Conservation (phyloP, 1,140 invertebrate species). For the Thaumetopoea pityocampa region DNA sequence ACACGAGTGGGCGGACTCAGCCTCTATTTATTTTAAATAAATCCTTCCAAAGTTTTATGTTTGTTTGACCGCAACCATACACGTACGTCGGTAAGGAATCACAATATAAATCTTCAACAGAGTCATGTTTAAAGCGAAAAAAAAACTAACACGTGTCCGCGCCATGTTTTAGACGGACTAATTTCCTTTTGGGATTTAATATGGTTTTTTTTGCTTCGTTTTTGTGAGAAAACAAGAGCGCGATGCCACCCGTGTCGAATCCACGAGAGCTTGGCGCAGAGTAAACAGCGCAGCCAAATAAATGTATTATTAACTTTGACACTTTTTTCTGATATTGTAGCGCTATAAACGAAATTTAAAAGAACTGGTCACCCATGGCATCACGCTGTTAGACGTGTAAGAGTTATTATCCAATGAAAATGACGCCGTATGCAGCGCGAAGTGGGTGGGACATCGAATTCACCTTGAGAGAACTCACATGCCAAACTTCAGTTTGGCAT, state of each 20-base stretch:
- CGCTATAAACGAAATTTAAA: background rate
- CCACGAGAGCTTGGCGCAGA: slow-evolving; percentile 29
- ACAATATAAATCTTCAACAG: slow-evolving; percentile 61
- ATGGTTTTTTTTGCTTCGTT: slow-evolving; percentile 52
- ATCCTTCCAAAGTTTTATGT: slow-evolving; percentile 38
- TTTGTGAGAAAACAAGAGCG: slow-evolving; percentile 48
- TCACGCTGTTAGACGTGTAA: background rate
- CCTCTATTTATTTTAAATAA: slow-evolving; percentile 36
- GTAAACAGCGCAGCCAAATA: slow-evolving; percentile 33
- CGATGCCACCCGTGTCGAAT: slow-evolving; percentile 66
- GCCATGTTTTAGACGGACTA: slow-evolving; percentile 69
- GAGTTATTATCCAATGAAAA: too few relatives aligned
- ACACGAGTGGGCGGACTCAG: slow-evolving; percentile 13
- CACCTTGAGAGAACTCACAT: too few relatives aligned
- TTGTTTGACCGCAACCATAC: slow-evolving; percentile 55
- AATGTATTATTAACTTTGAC: slow-evolving; percentile 31
- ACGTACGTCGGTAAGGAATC: slow-evolving; percentile 48
- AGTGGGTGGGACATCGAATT: too few relatives aligned
- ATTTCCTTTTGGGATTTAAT: slow-evolving; percentile 63
- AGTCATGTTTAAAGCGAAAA: slow-evolving; percentile 66
- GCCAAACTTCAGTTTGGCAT: too few relatives aligned
- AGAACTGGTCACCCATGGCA: slow-evolving; percentile 4
- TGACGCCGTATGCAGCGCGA: background rate
- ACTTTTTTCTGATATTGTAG: slow-evolving; percentile 27
- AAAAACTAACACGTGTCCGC: slow-evolving; percentile 71